phyloP scores from a whole-genome alignment of 2,888 invertebrate genomes.

The Gonocerus acuteangulatus region DNA sequence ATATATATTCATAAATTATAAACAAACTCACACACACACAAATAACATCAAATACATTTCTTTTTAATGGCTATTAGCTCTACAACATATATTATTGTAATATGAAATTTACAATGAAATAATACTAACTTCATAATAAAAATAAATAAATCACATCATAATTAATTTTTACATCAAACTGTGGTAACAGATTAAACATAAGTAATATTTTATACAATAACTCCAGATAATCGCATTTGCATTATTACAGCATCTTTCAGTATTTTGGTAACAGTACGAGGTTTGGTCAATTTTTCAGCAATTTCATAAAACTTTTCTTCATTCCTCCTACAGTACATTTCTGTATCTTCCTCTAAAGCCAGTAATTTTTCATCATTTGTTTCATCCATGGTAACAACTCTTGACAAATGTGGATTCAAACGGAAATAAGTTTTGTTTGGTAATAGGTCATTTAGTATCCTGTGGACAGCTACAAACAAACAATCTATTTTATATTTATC shows the following conservation, averaged over 20 bases:
- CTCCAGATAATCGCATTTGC: not conserved
- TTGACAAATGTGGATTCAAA: constrained; percentile 80
- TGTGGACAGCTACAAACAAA: constrained; percentile 59
- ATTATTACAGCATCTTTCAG: constrained; percentile 9
- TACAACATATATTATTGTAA: too few species aligned
- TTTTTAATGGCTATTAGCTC: too few species aligned
- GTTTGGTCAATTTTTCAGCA: constrained; percentile 46
- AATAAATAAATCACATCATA: too few species aligned
- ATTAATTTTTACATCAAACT: too few species aligned
- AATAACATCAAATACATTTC: too few species aligned
- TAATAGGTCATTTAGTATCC: constrained; percentile 64
- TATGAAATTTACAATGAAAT: too few species aligned
- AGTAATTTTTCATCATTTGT: constrained; percentile 62
- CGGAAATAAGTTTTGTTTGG: constrained; percentile 68
- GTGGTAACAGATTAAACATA: too few species aligned
- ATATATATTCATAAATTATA: too few species aligned
- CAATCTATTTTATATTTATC: not conserved
- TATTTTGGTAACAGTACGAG: constrained; percentile 39
- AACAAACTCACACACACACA: too few species aligned
- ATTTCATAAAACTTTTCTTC: constrained; percentile 65
- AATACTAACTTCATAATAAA: too few species aligned
- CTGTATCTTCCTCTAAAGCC: constrained; percentile 64
- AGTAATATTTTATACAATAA: not conserved
- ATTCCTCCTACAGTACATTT: constrained; percentile 72
- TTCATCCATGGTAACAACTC: constrained; percentile 73